Conservation (phyloP, 2,797 vertebrate species). For the Thripadectes ignobilis region DNA sequence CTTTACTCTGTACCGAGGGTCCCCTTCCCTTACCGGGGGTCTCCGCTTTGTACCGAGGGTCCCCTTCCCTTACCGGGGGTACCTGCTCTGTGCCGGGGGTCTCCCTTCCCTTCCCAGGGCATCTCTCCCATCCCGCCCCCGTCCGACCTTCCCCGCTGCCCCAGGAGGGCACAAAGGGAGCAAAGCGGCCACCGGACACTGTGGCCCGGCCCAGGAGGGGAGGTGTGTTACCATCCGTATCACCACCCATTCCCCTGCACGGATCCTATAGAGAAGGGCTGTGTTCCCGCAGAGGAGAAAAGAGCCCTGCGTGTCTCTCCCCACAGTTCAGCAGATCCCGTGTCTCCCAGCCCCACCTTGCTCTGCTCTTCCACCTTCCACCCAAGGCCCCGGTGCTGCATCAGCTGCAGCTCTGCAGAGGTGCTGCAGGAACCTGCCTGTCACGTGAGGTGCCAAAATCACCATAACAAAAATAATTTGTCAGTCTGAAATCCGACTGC, state of each 20-base stretch:
- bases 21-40: too few relatives aligned
- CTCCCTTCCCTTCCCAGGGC: not conserved
- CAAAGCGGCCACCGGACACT: too few relatives aligned
- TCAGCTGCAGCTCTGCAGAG: not conserved
- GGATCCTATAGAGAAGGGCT: too few relatives aligned
- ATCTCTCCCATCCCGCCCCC: not conserved
- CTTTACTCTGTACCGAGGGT: too few relatives aligned
- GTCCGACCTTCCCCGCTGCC: too few relatives aligned
- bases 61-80: too few relatives aligned
- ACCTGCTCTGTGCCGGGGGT: not conserved
- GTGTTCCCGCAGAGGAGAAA: fast-evolving
- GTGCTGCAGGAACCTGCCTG: not conserved
- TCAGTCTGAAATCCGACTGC: not conserved
- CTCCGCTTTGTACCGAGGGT: not conserved
- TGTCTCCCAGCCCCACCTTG: not conserved
- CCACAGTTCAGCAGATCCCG: not conserved
- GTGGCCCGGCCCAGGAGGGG: not conserved
- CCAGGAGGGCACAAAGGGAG: not conserved
- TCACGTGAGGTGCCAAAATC: not conserved
- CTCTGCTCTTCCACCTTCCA: not conserved
- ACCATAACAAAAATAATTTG: not conserved
- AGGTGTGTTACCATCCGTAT: too few relatives aligned
- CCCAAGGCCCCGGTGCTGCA: fast-evolving
- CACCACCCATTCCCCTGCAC: not conserved
- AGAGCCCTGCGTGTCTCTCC: fast-evolving